Evolutionary conservation across 2,797 vertebrate species (phyloP).

Genomic region (Chloroceryle amazona): DNA sequence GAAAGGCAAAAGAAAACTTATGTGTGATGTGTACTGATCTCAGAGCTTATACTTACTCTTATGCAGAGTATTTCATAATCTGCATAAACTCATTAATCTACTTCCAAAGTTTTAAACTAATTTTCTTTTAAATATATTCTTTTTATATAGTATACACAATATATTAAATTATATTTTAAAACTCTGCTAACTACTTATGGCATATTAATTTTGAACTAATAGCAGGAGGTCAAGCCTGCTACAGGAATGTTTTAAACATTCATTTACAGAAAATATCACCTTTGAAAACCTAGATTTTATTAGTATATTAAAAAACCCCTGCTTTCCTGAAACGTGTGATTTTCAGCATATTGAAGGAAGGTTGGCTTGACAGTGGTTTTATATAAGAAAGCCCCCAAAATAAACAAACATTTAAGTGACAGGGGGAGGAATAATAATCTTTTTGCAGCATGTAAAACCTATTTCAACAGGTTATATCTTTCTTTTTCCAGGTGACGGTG

Average conservation of each 20-base stretch:
- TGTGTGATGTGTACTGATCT: background rate
- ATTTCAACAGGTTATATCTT: background rate
- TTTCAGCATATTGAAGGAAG: background rate
- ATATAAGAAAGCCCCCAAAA: background rate
- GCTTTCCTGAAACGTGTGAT: background rate
- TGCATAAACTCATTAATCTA: background rate
- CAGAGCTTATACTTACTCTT: background rate
- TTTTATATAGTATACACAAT: background rate
- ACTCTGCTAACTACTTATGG: background rate
- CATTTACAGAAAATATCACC: background rate
- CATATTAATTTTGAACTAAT: background rate
- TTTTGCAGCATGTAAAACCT: background rate
- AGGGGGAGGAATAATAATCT: background rate
- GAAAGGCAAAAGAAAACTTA: background rate
- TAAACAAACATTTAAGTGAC: background rate
- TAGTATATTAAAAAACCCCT: background rate
- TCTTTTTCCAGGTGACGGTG: background rate
- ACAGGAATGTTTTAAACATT: background rate
- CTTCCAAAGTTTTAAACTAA: background rate
- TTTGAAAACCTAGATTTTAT: background rate
- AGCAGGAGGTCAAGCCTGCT: background rate
- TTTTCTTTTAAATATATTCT: background rate
- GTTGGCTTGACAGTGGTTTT: background rate
- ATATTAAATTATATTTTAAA: background rate
- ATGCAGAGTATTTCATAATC: background rate